Evolutionary conservation across 2,888 invertebrate genomes (phyloP).

Genomic region (Plebejus anna): DNA sequence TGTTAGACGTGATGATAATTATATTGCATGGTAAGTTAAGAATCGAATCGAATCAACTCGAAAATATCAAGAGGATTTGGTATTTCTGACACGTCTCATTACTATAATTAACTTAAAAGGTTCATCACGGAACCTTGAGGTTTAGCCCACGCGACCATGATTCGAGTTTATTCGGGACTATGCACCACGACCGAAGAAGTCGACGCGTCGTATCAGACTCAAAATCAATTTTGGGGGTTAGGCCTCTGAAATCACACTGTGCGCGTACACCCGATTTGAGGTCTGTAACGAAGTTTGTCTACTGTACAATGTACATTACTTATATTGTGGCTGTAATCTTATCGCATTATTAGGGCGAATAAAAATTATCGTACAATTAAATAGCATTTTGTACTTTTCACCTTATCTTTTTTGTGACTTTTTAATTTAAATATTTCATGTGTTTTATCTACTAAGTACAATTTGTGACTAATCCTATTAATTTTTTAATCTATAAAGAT

Average conservation of each 20-base stretch:
- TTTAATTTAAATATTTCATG: conserved; percentile 17
- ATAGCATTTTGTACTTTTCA: background rate
- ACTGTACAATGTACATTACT: background rate
- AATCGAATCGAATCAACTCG: no score
- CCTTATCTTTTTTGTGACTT: conserved; percentile 3
- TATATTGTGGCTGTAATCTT: background rate
- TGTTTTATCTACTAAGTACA: background rate
- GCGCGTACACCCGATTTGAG: background rate
- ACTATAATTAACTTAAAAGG: no score
- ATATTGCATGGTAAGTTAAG: no score
- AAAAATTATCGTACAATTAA: conserved; percentile 24
- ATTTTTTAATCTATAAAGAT: background rate
- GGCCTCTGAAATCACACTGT: no score
- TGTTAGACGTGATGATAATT: background rate
- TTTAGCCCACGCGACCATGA: background rate
- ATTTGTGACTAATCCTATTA: background rate
- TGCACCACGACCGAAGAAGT: background rate
- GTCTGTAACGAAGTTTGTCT: background rate
- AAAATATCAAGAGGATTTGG: no score
- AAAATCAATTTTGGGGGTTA: background rate
- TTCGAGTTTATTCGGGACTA: background rate
- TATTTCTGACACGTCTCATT: no score
- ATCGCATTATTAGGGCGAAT: conserved; percentile 15
- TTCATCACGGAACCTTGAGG: no score
- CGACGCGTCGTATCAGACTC: background rate